Evolutionary conservation across 2,113 vertebrate species (phyloP), one percentile per base, ranked within the genome.

Genomic region (Gymnorhina tibicen): DNA sequence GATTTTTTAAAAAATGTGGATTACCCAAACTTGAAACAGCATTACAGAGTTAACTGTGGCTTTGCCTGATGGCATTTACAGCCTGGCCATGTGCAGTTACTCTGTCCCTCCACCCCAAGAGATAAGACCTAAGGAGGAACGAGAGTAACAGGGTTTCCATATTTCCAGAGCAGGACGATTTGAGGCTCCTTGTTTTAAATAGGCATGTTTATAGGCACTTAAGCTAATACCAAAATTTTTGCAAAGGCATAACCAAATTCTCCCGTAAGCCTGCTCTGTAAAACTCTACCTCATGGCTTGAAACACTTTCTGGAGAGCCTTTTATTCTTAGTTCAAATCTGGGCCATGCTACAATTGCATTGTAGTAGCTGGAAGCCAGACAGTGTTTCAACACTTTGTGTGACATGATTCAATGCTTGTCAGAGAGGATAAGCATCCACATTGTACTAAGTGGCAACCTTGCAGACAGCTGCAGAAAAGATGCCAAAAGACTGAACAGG

Each of bases 351-450:
- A 47, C 83, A 53, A 84, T 60, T 59, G 72, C 41, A 64, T 17
- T 94, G 75, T 56, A 86, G 64, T 74, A 92, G 75, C 75, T 85
- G 85, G 85, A 93, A 96, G 75, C 76, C 82, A 93, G 72, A 33
- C 59, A 72, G 14, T 32, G 50, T 84, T 92, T 86, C 87, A 86
- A 83, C 88, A 85, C 59, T 87, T 75, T 41, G 55, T 80, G 79
- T 78, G 75, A 91, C 68, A 46, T 47, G 64, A 80, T 62, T 84
- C 92, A 77, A 52, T 60, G 75, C 64, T 86, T 93, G 79, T 81
- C 88, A 89, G 72, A 55, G 79, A 55, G 64, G 76, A 92, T 81
- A 88, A 94, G 41, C 76, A 86, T 68, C 64, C 88, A 35, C 70
- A 47, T 1, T 63, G 55, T 59, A 16, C 17, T 67, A 37, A 70